Percentiles rank a stretch among this genome's conserved stretches.
Conservation (phyloP, 2,888 invertebrate genomes). For the Tubiluchus corallicola region DNA sequence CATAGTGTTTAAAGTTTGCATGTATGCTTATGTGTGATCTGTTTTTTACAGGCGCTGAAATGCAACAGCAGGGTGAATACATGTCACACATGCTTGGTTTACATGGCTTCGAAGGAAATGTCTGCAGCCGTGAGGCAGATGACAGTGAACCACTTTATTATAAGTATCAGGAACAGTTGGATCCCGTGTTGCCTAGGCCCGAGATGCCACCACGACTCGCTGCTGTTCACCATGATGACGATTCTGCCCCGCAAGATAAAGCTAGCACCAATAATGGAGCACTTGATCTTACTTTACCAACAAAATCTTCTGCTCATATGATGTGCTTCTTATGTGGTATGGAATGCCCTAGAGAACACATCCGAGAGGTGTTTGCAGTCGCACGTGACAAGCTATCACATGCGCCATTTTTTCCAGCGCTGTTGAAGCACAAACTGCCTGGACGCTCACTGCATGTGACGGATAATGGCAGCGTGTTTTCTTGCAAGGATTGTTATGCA, state of each 20-base stretch:
- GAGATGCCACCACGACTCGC: background rate
- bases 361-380: conserved; percentile 34
- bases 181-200: too few relatives aligned
- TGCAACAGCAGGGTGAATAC: conserved; percentile 75
- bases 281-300: conserved; percentile 73
- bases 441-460: conserved; percentile 69
- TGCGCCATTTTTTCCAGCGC: conserved; percentile 31
- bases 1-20: too few relatives aligned
- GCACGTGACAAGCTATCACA: background rate
- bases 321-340: conserved; percentile 70
- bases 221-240: too few relatives aligned
- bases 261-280: conserved; percentile 32
- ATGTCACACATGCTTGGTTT: conserved; percentile 58
- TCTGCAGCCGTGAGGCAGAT: background rate
- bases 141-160: too few relatives aligned
- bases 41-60: conserved; percentile 67
- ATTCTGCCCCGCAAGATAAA: background rate
- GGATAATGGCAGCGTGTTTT: conserved; percentile 50
- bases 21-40: too few relatives aligned
- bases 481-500: conserved; percentile 66
- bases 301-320: conserved; percentile 72
- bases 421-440: conserved; percentile 57
- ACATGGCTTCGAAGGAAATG: conserved; percentile 11
- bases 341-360: conserved; percentile 60
- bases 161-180: too few relatives aligned